These are phyloP conservation scores for Loxodonta africana DNA, from an alignment of 2,113 vertebrate genomes.

Conservation along the genomic window DNA sequence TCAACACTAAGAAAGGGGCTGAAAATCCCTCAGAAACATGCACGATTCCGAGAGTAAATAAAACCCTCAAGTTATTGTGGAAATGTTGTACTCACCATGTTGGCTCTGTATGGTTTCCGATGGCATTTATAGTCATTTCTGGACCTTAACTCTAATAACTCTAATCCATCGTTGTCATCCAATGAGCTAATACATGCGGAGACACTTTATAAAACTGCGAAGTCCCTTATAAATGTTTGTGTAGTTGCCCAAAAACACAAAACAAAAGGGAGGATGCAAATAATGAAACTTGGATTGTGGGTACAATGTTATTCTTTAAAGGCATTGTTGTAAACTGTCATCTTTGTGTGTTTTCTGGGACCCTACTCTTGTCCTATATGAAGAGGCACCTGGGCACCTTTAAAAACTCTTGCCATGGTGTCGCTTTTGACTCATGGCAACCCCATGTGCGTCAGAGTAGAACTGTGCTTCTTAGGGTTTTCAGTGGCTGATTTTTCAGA, in stretches of 20 bases:
- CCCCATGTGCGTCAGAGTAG: no score
- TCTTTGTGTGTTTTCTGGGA: not conserved
- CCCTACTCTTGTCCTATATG: not conserved
- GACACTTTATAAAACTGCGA: not conserved
- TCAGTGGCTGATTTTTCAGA: no score
- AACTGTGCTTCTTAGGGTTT: no score
- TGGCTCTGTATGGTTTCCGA: not conserved
- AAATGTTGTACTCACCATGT: not conserved
- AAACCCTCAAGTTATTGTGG: not conserved
- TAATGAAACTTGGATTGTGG: not conserved
- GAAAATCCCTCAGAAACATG: not conserved
- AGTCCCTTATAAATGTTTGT: not conserved
- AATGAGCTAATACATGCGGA: not conserved
- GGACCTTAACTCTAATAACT: not conserved
- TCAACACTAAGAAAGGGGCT: not conserved
- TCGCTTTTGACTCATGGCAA: no score
- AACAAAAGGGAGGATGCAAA: not conserved
- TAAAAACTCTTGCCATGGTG: not conserved
- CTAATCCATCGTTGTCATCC: not conserved
- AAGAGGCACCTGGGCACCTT: not conserved
- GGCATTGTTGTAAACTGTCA: not conserved
- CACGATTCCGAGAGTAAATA: conserved; percentile 6
- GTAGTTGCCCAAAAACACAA: not conserved
- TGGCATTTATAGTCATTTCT: not conserved
- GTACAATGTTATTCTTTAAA: not conserved